A percentile compares a stretch with the other conserved stretches of the same genome.
Evolutionary conservation across 2,113 vertebrate species (phyloP).

Genomic region (Thunnus maccoyii): DNA sequence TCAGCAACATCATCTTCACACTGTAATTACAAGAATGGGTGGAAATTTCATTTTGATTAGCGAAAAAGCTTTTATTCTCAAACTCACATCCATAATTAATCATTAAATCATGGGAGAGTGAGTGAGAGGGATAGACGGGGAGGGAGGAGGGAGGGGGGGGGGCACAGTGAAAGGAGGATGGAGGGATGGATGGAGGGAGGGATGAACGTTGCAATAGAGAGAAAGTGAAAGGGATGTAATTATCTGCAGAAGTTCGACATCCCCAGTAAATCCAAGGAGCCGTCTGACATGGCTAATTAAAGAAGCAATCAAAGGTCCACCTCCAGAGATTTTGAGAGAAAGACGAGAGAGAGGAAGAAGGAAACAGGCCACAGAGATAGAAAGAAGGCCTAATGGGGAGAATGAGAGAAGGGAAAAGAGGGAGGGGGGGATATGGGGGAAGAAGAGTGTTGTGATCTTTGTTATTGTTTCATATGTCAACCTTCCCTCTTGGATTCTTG

Average conservation of each 20-base stretch:
- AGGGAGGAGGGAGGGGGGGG: conserved; percentile 76
- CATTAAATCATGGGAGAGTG: conserved; percentile 92
- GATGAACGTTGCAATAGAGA: conserved; percentile 73
- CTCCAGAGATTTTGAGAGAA: conserved; percentile 89
- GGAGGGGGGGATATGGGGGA: conserved; percentile 32
- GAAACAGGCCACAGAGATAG: conserved; percentile 58
- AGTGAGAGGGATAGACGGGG: conserved; percentile 80
- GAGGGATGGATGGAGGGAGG: conserved; percentile 63
- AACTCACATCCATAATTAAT: conserved; percentile 99
- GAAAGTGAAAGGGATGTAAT: conserved; percentile 92
- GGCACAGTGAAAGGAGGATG: conserved; percentile 60
- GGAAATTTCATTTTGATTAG: conserved; percentile 92
- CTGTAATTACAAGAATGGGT: conserved; percentile 89
- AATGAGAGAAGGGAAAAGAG: conserved; percentile 66
- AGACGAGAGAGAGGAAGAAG: conserved; percentile 60
- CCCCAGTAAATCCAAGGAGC: conserved; percentile 95
- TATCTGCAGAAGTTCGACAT: conserved; percentile 96
- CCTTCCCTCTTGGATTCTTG: conserved; percentile 45
- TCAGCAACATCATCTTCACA: conserved; percentile 86
- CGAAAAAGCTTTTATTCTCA: conserved; percentile 94
- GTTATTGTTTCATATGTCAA: conserved; percentile 78
- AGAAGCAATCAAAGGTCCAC: conserved; percentile 94
- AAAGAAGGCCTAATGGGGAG: conserved; percentile 72
- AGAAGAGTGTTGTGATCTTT: conserved; percentile 68
- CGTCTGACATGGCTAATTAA: conserved; percentile 96